Conservation (phyloP, 2,888 invertebrate genomes). For the Lypha dubia region DNA sequence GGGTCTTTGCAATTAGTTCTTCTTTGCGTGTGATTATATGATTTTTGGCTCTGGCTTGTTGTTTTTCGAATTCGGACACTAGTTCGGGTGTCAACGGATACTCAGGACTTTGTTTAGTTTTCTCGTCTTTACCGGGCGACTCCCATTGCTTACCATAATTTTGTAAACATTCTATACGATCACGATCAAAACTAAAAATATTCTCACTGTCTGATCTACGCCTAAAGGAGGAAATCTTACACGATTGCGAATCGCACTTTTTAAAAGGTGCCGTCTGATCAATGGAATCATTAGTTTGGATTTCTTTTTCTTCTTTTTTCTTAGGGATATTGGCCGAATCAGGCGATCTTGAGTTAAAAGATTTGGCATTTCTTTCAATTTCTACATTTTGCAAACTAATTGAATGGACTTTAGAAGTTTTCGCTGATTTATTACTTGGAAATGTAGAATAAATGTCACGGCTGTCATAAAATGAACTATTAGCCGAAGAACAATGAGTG, state of each 20-base stretch:
- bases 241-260: constrained; percentile 79
- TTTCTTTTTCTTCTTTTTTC: constrained; percentile 80
- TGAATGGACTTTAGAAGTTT: constrained; percentile 87
- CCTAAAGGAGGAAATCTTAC: constrained; percentile 84
- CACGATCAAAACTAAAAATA: constrained; percentile 90
- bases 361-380: constrained; percentile 85
- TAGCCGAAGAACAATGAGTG: constrained; percentile 81
- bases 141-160: constrained; percentile 83
- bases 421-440: constrained; percentile 85
- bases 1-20: constrained; percentile 87
- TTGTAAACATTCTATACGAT: constrained; percentile 89
- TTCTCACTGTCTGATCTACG: constrained; percentile 88
- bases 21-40: constrained; percentile 86
- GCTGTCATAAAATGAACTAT: constrained; percentile 85
- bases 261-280: constrained; percentile 78
- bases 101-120: constrained; percentile 85
- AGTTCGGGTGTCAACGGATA: constrained; percentile 85
- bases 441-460: constrained; percentile 87
- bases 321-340: constrained; percentile 79
- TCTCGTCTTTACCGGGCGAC: constrained; percentile 83
- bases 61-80: constrained; percentile 87
- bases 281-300: constrained; percentile 81
- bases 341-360: constrained; percentile 81
- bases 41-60: constrained; percentile 81
- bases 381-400: constrained; percentile 89